phyloP scores from a whole-genome alignment of 2,888 invertebrate genomes.

The Hanleya hanleyi region DNA sequence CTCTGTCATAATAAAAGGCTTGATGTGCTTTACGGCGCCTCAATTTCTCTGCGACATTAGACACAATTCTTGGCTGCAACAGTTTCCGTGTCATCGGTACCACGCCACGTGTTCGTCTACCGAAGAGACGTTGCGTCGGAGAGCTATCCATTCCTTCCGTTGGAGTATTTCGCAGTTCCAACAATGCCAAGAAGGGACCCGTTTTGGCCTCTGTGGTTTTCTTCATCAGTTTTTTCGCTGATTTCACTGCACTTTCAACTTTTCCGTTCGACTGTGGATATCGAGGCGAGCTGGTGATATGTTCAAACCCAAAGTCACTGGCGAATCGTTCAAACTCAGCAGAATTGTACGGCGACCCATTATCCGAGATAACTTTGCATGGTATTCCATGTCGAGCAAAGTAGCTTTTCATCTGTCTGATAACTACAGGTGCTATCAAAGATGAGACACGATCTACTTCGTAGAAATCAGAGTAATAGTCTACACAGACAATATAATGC shows the following conservation, averaged over 20 bases:
- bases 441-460: slow-evolving; percentile 8
- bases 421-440: slow-evolving; percentile 2
- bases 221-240: background rate
- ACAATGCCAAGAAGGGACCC: no score
- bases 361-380: slow-evolving; percentile 17
- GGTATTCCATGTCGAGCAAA: slow-evolving; percentile 26
- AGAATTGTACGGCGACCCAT: slow-evolving; percentile 18
- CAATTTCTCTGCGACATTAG: no score
- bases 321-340: slow-evolving; percentile 11
- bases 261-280: slow-evolving; percentile 14
- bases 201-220: no score
- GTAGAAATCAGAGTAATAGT: slow-evolving; percentile 11
- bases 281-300: slow-evolving; percentile 11
- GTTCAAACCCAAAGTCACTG: slow-evolving; percentile 3
- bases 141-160: no score
- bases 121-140: no score
- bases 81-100: no score
- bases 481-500: slow-evolving; percentile 13
- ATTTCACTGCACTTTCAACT: slow-evolving; percentile 20
- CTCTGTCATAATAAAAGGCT: no score
- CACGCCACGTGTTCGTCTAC: no score
- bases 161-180: no score
- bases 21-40: no score
- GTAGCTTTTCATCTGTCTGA: slow-evolving; percentile 14
- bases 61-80: no score